A percentile compares a stretch with the other conserved stretches of the same genome.
These are phyloP conservation scores for Cettia cetti DNA, from an alignment of 2,113 vertebrate species.

Conservation along the genomic window DNA sequence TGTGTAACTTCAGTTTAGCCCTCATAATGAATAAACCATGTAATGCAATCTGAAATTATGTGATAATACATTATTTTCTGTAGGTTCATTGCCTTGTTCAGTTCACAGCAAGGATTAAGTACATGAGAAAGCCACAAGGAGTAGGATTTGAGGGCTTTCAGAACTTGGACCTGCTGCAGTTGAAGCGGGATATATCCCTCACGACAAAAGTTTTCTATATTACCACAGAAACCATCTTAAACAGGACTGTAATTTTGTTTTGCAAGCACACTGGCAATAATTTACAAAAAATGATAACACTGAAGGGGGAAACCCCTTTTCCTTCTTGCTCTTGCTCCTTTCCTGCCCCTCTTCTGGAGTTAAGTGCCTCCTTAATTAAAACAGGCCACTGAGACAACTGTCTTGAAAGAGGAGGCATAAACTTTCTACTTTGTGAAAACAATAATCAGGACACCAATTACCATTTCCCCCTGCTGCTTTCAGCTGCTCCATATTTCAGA, in stretches of 20 bases:
- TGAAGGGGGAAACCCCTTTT: not conserved
- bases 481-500: not conserved
- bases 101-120: not conserved
- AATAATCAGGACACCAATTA: not conserved
- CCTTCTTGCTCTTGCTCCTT: not conserved
- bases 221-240: not conserved
- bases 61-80: conserved; percentile 20
- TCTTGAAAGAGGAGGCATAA: not conserved
- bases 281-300: not conserved
- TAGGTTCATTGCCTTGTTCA: not conserved
- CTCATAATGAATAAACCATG: not conserved
- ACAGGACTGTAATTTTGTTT: not conserved
- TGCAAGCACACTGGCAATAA: not conserved
- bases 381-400: not conserved
- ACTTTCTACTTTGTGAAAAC: not conserved
- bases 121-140: not conserved
- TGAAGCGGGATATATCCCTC: not conserved
- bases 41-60: not conserved
- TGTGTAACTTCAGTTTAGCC: not conserved
- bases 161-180: not conserved
- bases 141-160: not conserved
- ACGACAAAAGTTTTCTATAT: not conserved
- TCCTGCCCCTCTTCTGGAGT: not conserved
- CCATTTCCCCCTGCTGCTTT: not conserved
- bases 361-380: not conserved